phyloP scores from a whole-genome alignment of 2,888 invertebrate species.

The Drosophila fungiperda region DNA sequence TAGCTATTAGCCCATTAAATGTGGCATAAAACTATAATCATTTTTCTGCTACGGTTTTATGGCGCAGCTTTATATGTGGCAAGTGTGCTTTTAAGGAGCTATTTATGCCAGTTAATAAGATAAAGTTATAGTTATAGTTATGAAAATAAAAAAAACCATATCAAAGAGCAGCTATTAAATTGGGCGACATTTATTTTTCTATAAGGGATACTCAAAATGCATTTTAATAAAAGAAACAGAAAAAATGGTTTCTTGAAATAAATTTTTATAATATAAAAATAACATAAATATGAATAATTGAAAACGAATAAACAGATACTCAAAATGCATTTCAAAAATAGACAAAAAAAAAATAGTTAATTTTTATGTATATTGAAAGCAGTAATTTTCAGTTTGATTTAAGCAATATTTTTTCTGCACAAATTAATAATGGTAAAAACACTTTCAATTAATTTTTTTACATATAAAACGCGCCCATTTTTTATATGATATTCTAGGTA shows the following conservation, averaged over 20 bases:
- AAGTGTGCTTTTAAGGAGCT: background rate
- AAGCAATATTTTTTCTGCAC: too few species aligned
- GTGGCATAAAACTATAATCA: constrained; percentile 53
- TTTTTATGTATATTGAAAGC: too few species aligned
- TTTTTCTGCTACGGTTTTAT: constrained; percentile 8
- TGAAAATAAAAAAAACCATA: background rate
- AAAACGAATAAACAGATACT: background rate
- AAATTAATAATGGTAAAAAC: too few species aligned
- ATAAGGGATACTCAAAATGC: background rate
- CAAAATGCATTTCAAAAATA: background rate
- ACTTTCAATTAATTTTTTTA: too few species aligned
- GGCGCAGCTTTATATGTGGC: background rate
- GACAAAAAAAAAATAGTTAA: too few species aligned
- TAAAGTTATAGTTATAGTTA: background rate
- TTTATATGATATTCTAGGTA: background rate
- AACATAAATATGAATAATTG: too few species aligned
- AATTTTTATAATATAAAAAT: too few species aligned
- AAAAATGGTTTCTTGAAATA: too few species aligned
- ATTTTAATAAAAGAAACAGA: background rate
- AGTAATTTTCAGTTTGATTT: too few species aligned
- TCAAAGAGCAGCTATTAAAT: background rate
- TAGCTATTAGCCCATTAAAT: constrained; percentile 53
- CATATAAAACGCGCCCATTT: too few species aligned
- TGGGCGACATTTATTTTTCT: background rate
- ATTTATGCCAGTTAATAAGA: background rate